Evolutionary conservation across 1,140 invertebrate species (phyloP).

Genomic region (Drosophila lacteicornis): DNA sequence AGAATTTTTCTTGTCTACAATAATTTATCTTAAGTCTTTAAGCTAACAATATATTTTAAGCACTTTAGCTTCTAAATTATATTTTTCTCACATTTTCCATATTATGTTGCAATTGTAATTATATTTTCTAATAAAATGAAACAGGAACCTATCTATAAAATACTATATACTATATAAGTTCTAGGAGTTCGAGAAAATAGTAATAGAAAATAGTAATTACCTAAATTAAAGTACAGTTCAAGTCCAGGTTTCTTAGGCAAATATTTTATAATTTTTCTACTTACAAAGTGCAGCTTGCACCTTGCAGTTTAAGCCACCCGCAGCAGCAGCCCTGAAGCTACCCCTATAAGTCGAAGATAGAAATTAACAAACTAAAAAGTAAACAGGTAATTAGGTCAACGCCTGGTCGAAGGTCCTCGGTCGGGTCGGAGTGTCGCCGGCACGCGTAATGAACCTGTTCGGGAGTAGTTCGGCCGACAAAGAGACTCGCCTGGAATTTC

Average conservation of each 20-base stretch:
- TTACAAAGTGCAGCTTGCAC: conserved; percentile 48
- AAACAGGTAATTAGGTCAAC: conserved; percentile 76
- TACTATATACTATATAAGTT: too few relatives aligned
- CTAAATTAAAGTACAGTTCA: not conserved
- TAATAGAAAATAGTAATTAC: too few relatives aligned
- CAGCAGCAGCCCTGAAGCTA: conserved; percentile 22
- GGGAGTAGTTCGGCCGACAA: conserved; percentile 55
- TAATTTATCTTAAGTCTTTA: not conserved
- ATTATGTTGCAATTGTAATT: not conserved
- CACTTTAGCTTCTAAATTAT: too few relatives aligned
- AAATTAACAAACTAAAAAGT: conserved; percentile 51
- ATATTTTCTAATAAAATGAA: not conserved
- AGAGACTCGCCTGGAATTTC: conserved; percentile 68
- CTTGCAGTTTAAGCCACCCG: conserved; percentile 30
- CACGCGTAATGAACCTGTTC: conserved; percentile 83
- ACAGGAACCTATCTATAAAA: too few relatives aligned
- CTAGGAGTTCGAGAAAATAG: too few relatives aligned
- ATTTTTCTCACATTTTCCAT: too few relatives aligned
- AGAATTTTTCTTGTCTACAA: not conserved
- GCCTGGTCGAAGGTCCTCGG: conserved; percentile 21
- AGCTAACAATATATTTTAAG: not conserved
- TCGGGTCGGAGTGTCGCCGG: conserved; percentile 31
- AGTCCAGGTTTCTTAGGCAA: not conserved
- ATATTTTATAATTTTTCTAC: not conserved
- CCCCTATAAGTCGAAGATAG: conserved; percentile 49